Conservation (phyloP, 92 coral and sea anemone genomes). For the Porites divaricata region DNA sequence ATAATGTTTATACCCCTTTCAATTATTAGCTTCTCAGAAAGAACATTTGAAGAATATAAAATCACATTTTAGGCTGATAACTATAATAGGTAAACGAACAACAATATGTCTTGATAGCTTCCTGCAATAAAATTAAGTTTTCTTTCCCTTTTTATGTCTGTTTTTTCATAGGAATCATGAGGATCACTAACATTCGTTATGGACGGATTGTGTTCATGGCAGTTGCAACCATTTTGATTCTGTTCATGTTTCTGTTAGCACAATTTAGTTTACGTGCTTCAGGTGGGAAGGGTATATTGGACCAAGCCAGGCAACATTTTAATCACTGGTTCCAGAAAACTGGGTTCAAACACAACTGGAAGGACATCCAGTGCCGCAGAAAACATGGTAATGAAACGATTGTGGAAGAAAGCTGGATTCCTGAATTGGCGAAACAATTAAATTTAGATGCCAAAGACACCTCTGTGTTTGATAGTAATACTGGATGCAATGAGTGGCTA, state of each 20-base stretch:
- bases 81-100: too few relatives aligned
- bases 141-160: not conserved
- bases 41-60: too few relatives aligned
- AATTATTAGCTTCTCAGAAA: too few relatives aligned
- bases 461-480: slow-evolving; percentile 87
- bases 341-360: slow-evolving; percentile 87
- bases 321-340: slow-evolving; percentile 88
- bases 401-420: slow-evolving; percentile 73
- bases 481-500: slow-evolving; percentile 92
- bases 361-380: slow-evolving; percentile 79
- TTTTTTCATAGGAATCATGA: slow-evolving; percentile 18
- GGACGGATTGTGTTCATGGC: slow-evolving; percentile 63
- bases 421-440: slow-evolving; percentile 73
- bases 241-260: slow-evolving; percentile 69
- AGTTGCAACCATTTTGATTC: slow-evolving; percentile 40
- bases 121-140: too few relatives aligned
- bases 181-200: slow-evolving; percentile 69
- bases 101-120: too few relatives aligned
- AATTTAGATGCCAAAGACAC: slow-evolving; percentile 68
- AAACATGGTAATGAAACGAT: slow-evolving; percentile 66
- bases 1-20: too few relatives aligned
- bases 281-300: slow-evolving; percentile 52
- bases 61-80: too few relatives aligned
- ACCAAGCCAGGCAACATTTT: slow-evolving; percentile 66
- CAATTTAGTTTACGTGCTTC: slow-evolving; percentile 79